A percentile compares a stretch with the other conserved stretches of the same genome.
These are phyloP conservation scores for Chondrilla cf. caribensis DNA, from an alignment of 37 sponge, comb jelly and placozoan genomes.

Conservation along the genomic window DNA sequence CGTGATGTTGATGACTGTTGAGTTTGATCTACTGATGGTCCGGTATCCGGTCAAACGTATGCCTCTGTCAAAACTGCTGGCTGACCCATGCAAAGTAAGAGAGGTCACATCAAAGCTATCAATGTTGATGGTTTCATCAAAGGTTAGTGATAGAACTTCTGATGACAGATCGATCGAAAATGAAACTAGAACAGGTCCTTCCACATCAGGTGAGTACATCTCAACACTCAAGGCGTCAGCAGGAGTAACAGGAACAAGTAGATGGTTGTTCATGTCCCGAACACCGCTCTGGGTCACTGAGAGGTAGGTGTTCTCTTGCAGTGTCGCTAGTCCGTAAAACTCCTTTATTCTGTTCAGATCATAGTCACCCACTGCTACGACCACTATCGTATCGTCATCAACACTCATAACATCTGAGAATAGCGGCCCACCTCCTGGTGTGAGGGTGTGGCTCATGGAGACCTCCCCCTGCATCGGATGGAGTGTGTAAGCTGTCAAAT, in stretches of 20 bases:
- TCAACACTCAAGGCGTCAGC: conserved; percentile 32
- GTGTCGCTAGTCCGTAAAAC: conserved; percentile 60
- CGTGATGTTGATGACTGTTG: conserved; percentile 50
- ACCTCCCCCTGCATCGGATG: conserved; percentile 28
- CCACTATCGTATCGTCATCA: conserved; percentile 48
- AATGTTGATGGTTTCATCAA: conserved; percentile 82
- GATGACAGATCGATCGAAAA: conserved; percentile 70
- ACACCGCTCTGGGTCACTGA: conserved; percentile 45
- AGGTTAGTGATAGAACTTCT: conserved; percentile 76
- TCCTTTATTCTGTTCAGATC: conserved; percentile 81
- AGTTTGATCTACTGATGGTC: conserved; percentile 44
- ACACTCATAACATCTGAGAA: conserved; percentile 36
- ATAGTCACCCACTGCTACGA: conserved; percentile 40
- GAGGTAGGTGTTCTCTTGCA: conserved; percentile 54
- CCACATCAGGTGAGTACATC: conserved; percentile 44
- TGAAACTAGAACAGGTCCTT: conserved; percentile 42
- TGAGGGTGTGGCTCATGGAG: conserved; percentile 37
- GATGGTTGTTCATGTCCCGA: conserved; percentile 62
- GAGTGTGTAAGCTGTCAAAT: conserved; percentile 64
- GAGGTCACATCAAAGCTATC: conserved; percentile 53
- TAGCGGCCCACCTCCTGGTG: conserved; percentile 19
- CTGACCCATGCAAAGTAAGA: neutral
- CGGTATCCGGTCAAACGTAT: neutral
- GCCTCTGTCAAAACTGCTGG: neutral
- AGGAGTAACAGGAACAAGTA: conserved; percentile 33